Evolutionary conservation across 1,140 invertebrate genomes (phyloP).

Genomic region (Drosophila novamexicana): DNA sequence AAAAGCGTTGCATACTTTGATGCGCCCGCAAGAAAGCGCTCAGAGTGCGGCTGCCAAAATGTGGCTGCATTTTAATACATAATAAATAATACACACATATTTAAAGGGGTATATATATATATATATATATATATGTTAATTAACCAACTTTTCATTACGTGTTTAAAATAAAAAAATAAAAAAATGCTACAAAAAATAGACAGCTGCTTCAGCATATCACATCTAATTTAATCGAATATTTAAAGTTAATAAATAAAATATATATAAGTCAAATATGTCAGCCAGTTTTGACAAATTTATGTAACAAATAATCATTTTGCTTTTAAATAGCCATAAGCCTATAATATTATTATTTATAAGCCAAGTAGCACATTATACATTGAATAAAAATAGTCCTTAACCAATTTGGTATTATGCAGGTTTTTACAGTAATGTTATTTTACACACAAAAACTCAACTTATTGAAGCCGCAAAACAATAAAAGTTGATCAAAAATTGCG

Average conservation of each 20-base stretch:
- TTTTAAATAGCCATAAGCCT: background rate
- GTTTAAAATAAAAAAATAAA: background rate
- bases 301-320: background rate
- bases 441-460: no score
- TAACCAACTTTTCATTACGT: constrained; percentile 25
- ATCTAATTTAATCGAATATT: background rate
- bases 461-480: background rate
- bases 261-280: no score
- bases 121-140: constrained; percentile 14
- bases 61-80: constrained; percentile 12
- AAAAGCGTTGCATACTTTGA: constrained; percentile 63
- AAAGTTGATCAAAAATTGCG: background rate
- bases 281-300: no score
- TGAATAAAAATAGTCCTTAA: no score
- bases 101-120: background rate
- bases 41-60: constrained; percentile 6
- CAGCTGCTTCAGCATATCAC: no score
- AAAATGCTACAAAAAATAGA: background rate
- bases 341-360: no score
- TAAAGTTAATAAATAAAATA: background rate
- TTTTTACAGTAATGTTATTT: no score
- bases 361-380: no score
- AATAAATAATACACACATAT: background rate
- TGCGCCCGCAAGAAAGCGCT: constrained; percentile 47
- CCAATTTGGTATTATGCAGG: no score